Base-by-base conservation (phyloP, 2,797 vertebrate species). In the Antennarius maculatus region DNA sequence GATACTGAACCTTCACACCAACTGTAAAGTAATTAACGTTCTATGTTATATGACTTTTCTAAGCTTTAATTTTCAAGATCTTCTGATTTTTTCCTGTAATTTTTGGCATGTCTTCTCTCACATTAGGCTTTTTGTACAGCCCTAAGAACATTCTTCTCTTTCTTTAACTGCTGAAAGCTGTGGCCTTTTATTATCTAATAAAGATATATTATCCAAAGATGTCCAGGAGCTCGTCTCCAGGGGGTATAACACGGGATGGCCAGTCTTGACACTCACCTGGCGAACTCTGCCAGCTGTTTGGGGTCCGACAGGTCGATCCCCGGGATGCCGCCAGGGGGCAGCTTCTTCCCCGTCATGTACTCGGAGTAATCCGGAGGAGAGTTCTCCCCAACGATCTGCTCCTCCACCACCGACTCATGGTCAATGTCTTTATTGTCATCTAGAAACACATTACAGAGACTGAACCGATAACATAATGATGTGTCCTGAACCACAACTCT, bases 331-430 rank as follows among this genome's bases (percentile, higher is more conserved):
- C 97, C 97, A 52, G 97, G 97, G 71, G 97, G 97, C 76, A 99
- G 94, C 81, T 99, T 99, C 94, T 99, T 98, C 75, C 97, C 97
- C 2, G 96, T 99, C 97, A 99, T 97, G 87, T 99, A 99, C 78
- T 99, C 97, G 0, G 97, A 98, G 81, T 98, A 99, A 89, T 99
- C 97, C 3, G 97, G 97, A 59, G 97, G 96, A 11, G 97, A 98
- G 89, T 97, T 97, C 86, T 98, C 97, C 66, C 96, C 96, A 42
- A 97, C 96, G 77, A 99, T 97, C 90, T 98, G 96, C 54, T 99
- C 97, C 69, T 99, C 97, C 89, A 99, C 97, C 93, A 98, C 97
- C 2, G 96, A 97, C 89, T 99, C 97, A 88, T 98, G 97, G 94
- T 98, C 97, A 79, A 99, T 96, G 91, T 99, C 97, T 92, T 97